Evolutionary conservation across 2,797 vertebrate genomes (phyloP), one percentile per base, ranked within the genome.

Genomic region (Centroberyx gerrardi): DNA sequence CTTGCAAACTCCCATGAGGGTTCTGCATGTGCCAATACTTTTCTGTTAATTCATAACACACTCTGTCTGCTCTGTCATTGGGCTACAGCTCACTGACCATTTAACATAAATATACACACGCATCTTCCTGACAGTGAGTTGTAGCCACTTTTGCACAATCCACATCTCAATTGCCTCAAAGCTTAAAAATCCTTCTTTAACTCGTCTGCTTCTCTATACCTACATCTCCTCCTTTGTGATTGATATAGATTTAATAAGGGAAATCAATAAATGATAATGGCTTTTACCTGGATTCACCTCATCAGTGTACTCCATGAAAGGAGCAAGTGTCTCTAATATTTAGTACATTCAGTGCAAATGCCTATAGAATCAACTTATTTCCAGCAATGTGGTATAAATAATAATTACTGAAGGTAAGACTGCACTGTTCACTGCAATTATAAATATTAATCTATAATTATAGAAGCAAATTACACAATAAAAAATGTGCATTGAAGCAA

Each of bases 301-400:
- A 22, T 1, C 22, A 22, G 22, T 22, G 22, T 22, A 22, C 22
- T 22, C 1, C 22, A 22, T 22, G 22, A 22, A 22, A 22, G 22
- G 22, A 22, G 22, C 22, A 22, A 22, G 22, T 22, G 22, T 22
- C 22, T 36, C 33, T 36, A 2, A 7, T 38, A 7, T 38, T 38
- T 40, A 40, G 38, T 40, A 12, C 12, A 40, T 40, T 40, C 10
- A 12, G 17, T 49, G n/a, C 18, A 49, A 4, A 51, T 18, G 62
- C n/a, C 63, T 71, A 65, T 62, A 75, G 5, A 78, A 28, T 71
- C 28, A 33, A 46, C 65, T 81, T 17, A 18, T 51, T 18, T 2
- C 17, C n/a, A 51, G 44, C 68, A 66, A 58, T 74, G 51, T 81
- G 62, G 38, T 67, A 77, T 80, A 80, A 83, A 80, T 84, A 76